These are phyloP conservation scores for Dendrocopos noguchii DNA, from an alignment of 2,113 vertebrate species.

Conservation along the genomic window DNA sequence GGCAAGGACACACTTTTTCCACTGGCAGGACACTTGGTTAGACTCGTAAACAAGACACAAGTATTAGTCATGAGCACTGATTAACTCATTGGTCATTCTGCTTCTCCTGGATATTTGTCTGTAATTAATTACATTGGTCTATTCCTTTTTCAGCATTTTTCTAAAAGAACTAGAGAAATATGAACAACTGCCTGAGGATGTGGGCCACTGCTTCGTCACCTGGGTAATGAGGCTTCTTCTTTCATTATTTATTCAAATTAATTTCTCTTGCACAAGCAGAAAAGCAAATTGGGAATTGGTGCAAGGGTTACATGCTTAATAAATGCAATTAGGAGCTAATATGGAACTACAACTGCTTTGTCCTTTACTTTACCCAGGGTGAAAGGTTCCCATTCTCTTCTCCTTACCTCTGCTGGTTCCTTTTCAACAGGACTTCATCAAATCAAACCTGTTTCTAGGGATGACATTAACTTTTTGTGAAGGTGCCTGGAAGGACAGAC, in stretches of 20 bases:
- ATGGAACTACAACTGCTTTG: not conserved
- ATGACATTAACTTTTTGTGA: not conserved
- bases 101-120: not conserved
- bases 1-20: not conserved
- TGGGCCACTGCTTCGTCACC: conserved; percentile 98
- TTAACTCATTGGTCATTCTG: not conserved
- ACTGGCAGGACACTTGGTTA: not conserved
- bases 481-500: not conserved
- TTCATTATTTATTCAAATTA: conserved; percentile 35
- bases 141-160: conserved; percentile 87
- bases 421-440: not conserved
- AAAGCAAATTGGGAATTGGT: not conserved
- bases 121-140: conserved; percentile 53
- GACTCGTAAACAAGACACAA: not conserved
- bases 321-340: not conserved
- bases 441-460: not conserved
- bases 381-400: not conserved
- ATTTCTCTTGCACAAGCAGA: not conserved
- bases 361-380: not conserved
- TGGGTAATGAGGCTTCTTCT: conserved; percentile 84
- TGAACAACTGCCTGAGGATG: conserved; percentile 96
- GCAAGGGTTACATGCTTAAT: not conserved
- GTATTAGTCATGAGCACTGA: conserved; percentile 9
- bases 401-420: not conserved
- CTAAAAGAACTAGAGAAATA: conserved; percentile 98